Evolutionary conservation across 2,797 vertebrate genomes (phyloP), one percentile per base, ranked within the genome.

Genomic region (Alfaro cultratus): DNA sequence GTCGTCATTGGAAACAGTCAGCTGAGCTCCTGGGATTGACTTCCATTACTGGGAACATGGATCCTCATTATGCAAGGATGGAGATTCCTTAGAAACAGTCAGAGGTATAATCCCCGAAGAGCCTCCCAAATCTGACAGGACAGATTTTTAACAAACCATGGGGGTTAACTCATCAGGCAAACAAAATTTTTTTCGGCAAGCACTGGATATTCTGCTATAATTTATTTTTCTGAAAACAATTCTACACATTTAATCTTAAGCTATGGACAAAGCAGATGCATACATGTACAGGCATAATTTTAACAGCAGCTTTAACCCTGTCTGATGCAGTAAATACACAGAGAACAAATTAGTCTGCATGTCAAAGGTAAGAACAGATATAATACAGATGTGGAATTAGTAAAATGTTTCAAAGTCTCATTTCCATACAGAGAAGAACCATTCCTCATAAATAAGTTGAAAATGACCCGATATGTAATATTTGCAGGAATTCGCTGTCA

Each of bases 181-280:
- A 80, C 75, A 45, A 73, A 79, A 16, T 43, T 45, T 81, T 80
- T 85, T 43, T 11, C 70, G 26, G 43, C 53, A 36, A 78, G 74
- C 73, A 43, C 73, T 75, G 74, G 55, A 78, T 12, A 41, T 86
- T 77, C 57, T 21, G 79, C 84, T 77, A 85, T 88, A 86, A 89
- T 91, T 92, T 89, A 91, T 92, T 90, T 92, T 90, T n/a, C 71
- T 75, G 77, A 83, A 83, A 87, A 90, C 71, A 75, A 82, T 47
- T 85, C 72, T 77, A 81, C 72, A 81, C 80, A 84, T 31, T 47
- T 79, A 62, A 84, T 88, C 47, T 90, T 87, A 74, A 84, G 80
- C 85, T 89, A 87, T 84, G 83, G 90, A 92, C 86, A 91, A 93
- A 89, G 83, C 81, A 80, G 79, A 86, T 62, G 88, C 34, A 75